Base-by-base conservation (phyloP, 2,113 vertebrate genomes). In the Siniperca knerii region DNA sequence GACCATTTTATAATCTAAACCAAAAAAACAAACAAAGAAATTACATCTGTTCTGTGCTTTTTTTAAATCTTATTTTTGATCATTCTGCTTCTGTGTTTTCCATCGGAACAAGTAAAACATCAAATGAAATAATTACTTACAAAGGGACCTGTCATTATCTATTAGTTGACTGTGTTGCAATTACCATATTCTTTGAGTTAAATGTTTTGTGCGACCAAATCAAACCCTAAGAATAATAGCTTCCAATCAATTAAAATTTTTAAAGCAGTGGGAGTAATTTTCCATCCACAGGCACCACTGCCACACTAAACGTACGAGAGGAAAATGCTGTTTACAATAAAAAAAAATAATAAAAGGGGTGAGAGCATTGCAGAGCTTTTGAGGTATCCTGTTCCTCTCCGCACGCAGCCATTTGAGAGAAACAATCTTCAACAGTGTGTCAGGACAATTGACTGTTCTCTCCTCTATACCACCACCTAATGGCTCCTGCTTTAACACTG, bases 381-480 rank as follows among this genome's bases (percentile, higher is more conserved):
- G 50, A 54, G 9, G 50, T 12, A 29, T 61, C 29, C 33, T 72
- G 42, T 50, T 61, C 20, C 21, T 77, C 29, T 6, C 25, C 0
- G 6, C 62, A 69, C 40, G 33, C 50, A 10, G 61, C 12, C 21
- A 77, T 67, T 46, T 73, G 5, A 55, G 50, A n/a, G 44, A 74
- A 82, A 61, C 48, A 5, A 74, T 60, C 61, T 23, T 20, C 23
- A 46, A 21, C 44, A 40, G 25, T 6, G 5, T 40, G 58, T n/a
- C 1, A 1, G 16, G 58, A 67, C 29, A 20, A 73, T 64, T 6
- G 8, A 4, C 70, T 67, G 12, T 60, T 67, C 46, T 18, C 29
- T 62, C 23, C 61, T 81, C 62, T 37, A 37, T 37, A 6, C 13
- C 23, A 23, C 4, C 42, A 40, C 33, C 61, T 72, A 86, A 83